Evolutionary conservation across 2,113 vertebrate genomes (phyloP).

Genomic region (Dicrurus megarhynchus): DNA sequence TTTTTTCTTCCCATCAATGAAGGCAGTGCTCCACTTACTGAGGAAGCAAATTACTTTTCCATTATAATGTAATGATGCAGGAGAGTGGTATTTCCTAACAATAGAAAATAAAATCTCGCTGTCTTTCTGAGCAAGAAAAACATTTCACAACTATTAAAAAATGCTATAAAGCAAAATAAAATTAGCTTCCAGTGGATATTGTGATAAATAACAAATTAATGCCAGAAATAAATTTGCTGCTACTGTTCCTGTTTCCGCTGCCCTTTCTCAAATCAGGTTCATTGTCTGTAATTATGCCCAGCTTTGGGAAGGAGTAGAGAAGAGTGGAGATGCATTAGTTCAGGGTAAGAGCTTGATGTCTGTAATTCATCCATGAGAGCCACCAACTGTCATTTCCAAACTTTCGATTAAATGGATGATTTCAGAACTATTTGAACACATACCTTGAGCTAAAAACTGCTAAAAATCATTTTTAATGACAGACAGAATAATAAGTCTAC

Average conservation of each 20-base stretch:
- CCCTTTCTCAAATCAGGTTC: not conserved
- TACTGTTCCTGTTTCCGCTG: not conserved
- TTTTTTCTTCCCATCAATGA: not conserved
- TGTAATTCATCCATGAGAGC: not conserved
- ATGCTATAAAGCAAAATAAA: not conserved
- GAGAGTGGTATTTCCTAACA: constrained; percentile 28
- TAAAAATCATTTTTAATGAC: not conserved
- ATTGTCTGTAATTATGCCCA: not conserved
- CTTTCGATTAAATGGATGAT: not conserved
- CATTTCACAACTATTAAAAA: not conserved
- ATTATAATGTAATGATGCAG: constrained; percentile 16
- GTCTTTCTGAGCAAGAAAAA: constrained; percentile 36
- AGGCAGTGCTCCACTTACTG: constrained; percentile 17
- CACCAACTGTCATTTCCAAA: not conserved
- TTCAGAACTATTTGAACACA: not conserved
- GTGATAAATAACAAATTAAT: not conserved
- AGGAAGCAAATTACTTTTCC: constrained; percentile 43
- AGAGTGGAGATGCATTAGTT: not conserved
- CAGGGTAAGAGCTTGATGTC: not conserved
- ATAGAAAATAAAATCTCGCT: not conserved
- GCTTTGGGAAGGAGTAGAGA: not conserved
- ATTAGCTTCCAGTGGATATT: not conserved
- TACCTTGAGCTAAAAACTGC: not conserved
- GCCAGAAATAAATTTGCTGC: not conserved
- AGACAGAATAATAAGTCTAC: not conserved